Conservation (phyloP, 1,140 invertebrate genomes). For the Conus ventricosus region DNA sequence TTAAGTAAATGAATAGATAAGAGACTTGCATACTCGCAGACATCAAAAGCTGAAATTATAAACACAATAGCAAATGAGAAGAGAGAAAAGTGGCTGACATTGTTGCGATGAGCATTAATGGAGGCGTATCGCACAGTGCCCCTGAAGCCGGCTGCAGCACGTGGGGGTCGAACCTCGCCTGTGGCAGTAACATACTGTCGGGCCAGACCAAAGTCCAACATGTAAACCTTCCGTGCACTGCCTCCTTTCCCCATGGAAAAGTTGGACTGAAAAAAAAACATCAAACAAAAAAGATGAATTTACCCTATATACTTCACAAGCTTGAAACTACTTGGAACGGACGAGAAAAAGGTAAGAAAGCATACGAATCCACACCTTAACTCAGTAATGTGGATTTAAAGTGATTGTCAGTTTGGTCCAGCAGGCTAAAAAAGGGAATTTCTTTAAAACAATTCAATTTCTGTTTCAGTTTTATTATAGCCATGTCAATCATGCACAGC, state of each 20-base stretch:
- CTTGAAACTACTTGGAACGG: too few species aligned
- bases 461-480: too few species aligned
- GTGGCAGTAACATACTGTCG: slow-evolving; percentile 97
- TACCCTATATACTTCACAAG: too few species aligned
- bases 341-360: too few species aligned
- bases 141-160: slow-evolving; percentile 98
- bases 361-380: too few species aligned
- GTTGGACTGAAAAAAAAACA: slow-evolving; percentile 88
- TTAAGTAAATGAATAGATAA: not conserved
- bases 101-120: slow-evolving; percentile 99
- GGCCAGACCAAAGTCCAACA: slow-evolving; percentile 99
- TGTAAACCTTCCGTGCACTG: slow-evolving; percentile 94
- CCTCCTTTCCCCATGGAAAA: slow-evolving; percentile 97
- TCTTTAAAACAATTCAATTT: too few species aligned
- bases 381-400: too few species aligned
- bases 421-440: too few species aligned
- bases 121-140: slow-evolving; percentile 99
- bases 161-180: slow-evolving; percentile 94
- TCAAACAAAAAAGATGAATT: too few species aligned
- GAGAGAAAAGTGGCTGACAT: slow-evolving; percentile 75
- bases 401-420: too few species aligned
- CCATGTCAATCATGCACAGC: too few species aligned
- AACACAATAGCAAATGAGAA: not conserved
- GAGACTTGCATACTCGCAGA: not conserved
- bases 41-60: too few species aligned